Evolutionary conservation across 1,140 invertebrate species (phyloP).

Genomic region (Ladona fulva): DNA sequence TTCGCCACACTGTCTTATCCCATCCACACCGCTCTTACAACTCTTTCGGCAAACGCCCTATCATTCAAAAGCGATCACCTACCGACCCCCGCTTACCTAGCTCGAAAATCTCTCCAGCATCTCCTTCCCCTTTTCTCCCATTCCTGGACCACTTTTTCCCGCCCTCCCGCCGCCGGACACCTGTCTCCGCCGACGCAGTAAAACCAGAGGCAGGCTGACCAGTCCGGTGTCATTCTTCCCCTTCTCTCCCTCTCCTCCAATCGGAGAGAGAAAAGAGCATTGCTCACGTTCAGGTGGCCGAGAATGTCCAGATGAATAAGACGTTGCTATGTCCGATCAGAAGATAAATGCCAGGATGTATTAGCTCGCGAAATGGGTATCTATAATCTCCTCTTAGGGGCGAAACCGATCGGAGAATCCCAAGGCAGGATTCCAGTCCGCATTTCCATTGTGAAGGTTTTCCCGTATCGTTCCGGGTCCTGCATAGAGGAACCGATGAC

Average conservation of each 20-base stretch:
- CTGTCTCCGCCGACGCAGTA: background rate
- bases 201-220: background rate
- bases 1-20: background rate
- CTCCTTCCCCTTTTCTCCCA: background rate
- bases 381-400: background rate
- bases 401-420: too few species aligned
- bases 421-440: too few species aligned
- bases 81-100: too few species aligned
- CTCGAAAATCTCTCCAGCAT: too few species aligned
- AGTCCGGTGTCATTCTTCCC: constrained; percentile 2
- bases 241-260: background rate
- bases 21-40: background rate
- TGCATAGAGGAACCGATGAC: too few species aligned
- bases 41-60: background rate
- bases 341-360: background rate
- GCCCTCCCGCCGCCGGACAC: background rate
- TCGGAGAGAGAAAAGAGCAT: background rate
- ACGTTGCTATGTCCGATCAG: background rate
- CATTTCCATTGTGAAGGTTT: too few species aligned
- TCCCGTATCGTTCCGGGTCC: too few species aligned
- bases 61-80: background rate
- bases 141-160: background rate
- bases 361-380: constrained; percentile 8
- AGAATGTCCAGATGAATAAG: background rate
- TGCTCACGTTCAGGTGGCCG: background rate